Percentiles rank a stretch among this genome's conserved stretches.
phyloP scores from a whole-genome alignment of 1,140 invertebrate species.

The Drusus annulatus region DNA sequence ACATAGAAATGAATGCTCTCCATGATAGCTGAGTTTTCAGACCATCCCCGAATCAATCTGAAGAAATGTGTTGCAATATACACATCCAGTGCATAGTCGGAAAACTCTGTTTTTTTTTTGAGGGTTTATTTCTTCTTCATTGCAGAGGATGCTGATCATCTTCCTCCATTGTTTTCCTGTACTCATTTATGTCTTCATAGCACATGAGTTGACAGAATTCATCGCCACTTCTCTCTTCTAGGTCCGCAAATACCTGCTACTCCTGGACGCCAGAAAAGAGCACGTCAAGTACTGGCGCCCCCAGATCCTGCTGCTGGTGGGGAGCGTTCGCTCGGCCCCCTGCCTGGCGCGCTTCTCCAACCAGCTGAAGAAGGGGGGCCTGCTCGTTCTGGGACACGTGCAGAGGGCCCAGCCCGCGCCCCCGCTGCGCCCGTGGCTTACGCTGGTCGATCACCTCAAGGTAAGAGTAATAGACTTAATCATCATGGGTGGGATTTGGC shows the following conservation, averaged over 20 bases:
- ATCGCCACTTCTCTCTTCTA: conserved; percentile 58
- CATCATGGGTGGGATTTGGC: too few relatives aligned
- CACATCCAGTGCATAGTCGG: too few relatives aligned
- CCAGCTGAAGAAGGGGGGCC: conserved; percentile 97
- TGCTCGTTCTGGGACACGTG: conserved; percentile 96
- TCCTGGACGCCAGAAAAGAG: conserved; percentile 95
- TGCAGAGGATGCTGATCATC: too few relatives aligned
- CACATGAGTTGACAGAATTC: too few relatives aligned
- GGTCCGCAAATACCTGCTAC: conserved; percentile 96
- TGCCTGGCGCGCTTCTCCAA: conserved; percentile 98
- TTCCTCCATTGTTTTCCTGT: too few relatives aligned
- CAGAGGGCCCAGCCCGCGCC: conserved; percentile 77
- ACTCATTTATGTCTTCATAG: too few relatives aligned
- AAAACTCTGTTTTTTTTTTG: too few relatives aligned
- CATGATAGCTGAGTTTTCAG: too few relatives aligned
- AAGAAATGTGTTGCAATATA: too few relatives aligned
- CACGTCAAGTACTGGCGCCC: conserved; percentile 99
- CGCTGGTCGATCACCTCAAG: conserved; percentile 88
- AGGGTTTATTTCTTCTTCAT: too few relatives aligned
- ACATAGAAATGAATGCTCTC: too few relatives aligned
- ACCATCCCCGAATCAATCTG: too few relatives aligned
- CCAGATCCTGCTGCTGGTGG: conserved; percentile 94
- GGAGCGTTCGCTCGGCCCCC: conserved; percentile 90
- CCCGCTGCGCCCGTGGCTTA: conserved; percentile 88
- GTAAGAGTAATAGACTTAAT: conserved; percentile 55